Conservation (phyloP, 1,140 invertebrate genomes). For the Eulimnadia texana region DNA sequence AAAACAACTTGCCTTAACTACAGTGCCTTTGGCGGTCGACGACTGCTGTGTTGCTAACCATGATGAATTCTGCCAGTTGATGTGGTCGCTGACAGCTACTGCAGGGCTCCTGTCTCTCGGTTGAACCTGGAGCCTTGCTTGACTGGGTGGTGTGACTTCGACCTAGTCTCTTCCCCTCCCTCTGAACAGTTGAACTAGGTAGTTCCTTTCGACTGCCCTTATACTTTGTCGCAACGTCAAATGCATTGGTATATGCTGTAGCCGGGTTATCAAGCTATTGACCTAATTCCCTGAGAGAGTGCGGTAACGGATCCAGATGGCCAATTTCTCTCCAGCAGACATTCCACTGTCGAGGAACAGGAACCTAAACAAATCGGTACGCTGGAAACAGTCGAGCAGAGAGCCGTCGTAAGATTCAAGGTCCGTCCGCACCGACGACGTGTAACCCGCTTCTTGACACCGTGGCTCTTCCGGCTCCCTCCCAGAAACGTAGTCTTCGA, state of each 20-base stretch:
- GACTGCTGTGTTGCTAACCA: not conserved
- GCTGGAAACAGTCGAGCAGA: not conserved
- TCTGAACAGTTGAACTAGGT: not conserved
- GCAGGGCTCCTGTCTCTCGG: not conserved
- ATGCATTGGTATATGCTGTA: constrained; percentile 6
- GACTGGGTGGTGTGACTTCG: not conserved
- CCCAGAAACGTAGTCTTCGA: not conserved
- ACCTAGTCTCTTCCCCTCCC: not conserved
- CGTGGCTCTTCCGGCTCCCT: not conserved
- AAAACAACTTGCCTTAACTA: not conserved
- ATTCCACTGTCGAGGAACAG: not conserved
- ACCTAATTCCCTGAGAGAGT: not conserved
- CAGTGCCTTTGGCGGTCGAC: not conserved
- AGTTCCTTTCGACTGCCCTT: not conserved
- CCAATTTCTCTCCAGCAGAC: constrained; percentile 2
- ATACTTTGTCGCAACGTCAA: constrained; percentile 1
- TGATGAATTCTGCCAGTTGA: not conserved
- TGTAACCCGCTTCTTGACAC: not conserved
- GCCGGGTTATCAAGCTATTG: not conserved
- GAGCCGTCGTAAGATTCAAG: not conserved
- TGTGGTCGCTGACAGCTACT: not conserved
- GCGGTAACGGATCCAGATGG: not conserved
- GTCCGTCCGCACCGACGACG: not conserved
- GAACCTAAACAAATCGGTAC: not conserved
- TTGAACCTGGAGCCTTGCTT: not conserved